phyloP scores from a whole-genome alignment of 2,113 vertebrate genomes.

The Bufo bufo region DNA sequence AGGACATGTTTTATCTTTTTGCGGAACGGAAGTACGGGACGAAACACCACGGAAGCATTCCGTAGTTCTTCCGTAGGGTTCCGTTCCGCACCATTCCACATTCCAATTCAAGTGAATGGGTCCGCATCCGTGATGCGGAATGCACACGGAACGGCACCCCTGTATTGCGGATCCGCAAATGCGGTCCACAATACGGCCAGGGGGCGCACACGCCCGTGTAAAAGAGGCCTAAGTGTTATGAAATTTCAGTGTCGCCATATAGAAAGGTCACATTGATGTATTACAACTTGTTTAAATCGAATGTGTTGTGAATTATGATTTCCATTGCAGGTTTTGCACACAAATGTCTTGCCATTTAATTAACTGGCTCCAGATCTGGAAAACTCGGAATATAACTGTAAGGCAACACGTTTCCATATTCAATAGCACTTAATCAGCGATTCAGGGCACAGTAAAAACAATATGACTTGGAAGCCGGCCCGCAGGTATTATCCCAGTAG shows the following conservation, averaged over 20 bases:
- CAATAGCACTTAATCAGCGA: constrained; percentile 65
- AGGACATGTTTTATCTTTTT: no score
- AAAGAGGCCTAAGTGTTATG: not conserved
- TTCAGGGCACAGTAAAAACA: constrained; percentile 59
- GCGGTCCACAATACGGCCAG: no score
- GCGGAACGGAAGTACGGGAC: no score
- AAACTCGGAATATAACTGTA: constrained; percentile 59
- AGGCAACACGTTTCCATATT: constrained; percentile 44
- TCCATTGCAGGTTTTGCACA: constrained; percentile 46
- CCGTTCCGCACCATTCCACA: no score
- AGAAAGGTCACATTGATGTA: constrained; percentile 15
- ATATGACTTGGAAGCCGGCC: constrained; percentile 53
- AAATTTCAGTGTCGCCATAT: not conserved
- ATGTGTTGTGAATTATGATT: constrained; percentile 29
- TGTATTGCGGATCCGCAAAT: no score
- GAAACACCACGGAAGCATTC: no score
- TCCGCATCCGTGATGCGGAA: no score
- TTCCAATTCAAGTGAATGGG: no score
- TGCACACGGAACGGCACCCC: no score
- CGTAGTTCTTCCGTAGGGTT: no score
- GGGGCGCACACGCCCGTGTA: not conserved
- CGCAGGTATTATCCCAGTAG: constrained; percentile 46
- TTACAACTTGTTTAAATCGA: not conserved
- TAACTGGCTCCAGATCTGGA: constrained; percentile 61
- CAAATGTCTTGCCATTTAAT: constrained; percentile 53